Evolutionary conservation across 2,797 vertebrate species (phyloP), one percentile per base, ranked within the genome.

Genomic region (Microtus californicus): DNA sequence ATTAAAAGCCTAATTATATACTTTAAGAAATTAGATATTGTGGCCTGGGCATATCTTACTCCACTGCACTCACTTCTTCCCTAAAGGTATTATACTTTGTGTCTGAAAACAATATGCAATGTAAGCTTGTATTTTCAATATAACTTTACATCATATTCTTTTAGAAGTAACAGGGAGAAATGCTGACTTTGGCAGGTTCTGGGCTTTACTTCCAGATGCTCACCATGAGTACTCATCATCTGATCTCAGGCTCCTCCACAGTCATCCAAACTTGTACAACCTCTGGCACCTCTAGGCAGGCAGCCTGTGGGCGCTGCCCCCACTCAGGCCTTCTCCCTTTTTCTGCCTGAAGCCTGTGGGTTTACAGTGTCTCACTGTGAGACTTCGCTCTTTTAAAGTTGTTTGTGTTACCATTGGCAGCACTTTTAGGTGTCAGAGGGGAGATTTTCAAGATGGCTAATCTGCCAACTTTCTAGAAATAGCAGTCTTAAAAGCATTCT

Each of bases 401-500:
- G 61, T 91, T 89, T 93, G 40, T 91, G 93, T 77, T 88, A 78
- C 29, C 31, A 81, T 93, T 21, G 8, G n/a, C 31, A 43, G 63
- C 15, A 61, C 77, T 87, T 86, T 43, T 78, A 54, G 67, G 37
- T 85, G 31, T 43, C 89, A 25, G 23, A 80, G 31, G 29, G 76
- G 67, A 93, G 54, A 40, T 93, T 93, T 93, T 65, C 48, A 89
- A 25, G 89, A 92, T 90, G 89, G 76, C 34, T 74, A 67, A 86
- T 61, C 71, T 89, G 56, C 63, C 23, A 54, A 54, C 93, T 69
- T 80, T 90, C 56, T 78, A 43, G 6, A 95, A 86, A 59, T 79
- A 82, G 73, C 95, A 61, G 6, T 92, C 86, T 95, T 69, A 23
- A 82, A 94, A 94, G 78, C 63, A 63, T 88, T 76, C 94, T 79